A percentile compares a stretch with the other conserved stretches of the same genome.
Conservation (phyloP, 1,140 invertebrate species). For the Lordiphosa stackelbergi region DNA sequence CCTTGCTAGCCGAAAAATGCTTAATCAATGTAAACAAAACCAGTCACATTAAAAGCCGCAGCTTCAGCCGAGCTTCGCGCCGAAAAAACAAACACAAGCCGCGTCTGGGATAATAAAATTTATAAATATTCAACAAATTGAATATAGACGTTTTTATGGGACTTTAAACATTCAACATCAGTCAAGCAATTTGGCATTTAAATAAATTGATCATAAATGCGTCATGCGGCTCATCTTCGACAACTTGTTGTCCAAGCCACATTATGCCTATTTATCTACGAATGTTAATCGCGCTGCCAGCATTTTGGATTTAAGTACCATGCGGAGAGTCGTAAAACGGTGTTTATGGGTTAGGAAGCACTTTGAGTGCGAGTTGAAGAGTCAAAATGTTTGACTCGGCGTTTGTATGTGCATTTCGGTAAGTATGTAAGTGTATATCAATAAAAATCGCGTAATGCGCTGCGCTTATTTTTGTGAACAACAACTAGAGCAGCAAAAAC, state of each 20-base stretch:
- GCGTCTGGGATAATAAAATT: background rate
- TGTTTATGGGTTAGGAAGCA: constrained; percentile 18
- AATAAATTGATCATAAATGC: constrained; percentile 40
- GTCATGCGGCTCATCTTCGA: constrained; percentile 14
- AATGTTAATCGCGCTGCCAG: constrained; percentile 1
- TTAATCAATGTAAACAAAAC: constrained; percentile 16
- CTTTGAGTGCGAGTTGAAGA: too few relatives aligned
- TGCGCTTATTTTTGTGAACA: constrained; percentile 21
- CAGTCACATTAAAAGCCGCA: constrained; percentile 7
- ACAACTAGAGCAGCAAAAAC: constrained; percentile 30
- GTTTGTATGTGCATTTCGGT: background rate
- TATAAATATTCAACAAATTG: constrained; percentile 37
- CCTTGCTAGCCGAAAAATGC: constrained; percentile 17
- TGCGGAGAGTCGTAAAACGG: constrained; percentile 2
- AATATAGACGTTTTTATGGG: constrained; percentile 29
- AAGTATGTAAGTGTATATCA: constrained; percentile 15
- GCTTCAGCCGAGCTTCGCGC: too few relatives aligned
- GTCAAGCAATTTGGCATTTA: constrained; percentile 12
- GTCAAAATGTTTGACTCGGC: constrained; percentile 1
- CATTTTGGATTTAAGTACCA: background rate
- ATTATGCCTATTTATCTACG: constrained; percentile 3
- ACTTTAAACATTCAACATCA: constrained; percentile 17
- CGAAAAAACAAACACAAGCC: background rate
- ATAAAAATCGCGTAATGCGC: constrained; percentile 25
- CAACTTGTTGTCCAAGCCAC: constrained; percentile 8